These are phyloP conservation scores for Lingula anatina DNA, from an alignment of 2,888 invertebrate genomes.

Conservation along the genomic window DNA sequence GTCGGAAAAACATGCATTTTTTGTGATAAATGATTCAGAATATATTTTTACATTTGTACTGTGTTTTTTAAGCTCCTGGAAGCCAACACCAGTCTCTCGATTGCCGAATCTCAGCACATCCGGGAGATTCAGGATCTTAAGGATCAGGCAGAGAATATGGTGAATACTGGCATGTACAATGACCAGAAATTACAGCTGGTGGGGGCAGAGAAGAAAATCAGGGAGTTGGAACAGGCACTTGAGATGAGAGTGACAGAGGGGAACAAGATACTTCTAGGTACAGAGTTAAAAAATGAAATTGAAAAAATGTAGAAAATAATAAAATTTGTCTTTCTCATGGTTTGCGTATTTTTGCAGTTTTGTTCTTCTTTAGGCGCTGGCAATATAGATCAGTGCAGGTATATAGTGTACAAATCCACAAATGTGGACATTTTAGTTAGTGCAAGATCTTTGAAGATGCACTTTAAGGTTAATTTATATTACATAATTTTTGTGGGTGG, in stretches of 20 bases:
- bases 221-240: conserved; percentile 25
- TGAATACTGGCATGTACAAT: conserved; percentile 30
- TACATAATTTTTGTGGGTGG: too few species aligned
- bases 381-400: too few species aligned
- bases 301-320: conserved; percentile 7
- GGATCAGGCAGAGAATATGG: conserved; percentile 21
- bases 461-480: too few species aligned
- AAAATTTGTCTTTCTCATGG: conserved; percentile 8
- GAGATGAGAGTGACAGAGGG: conserved; percentile 20
- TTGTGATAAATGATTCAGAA: too few species aligned
- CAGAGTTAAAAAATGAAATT: background rate
- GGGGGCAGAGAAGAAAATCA: conserved; percentile 26
- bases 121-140: conserved; percentile 24
- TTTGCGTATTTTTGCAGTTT: conserved; percentile 7
- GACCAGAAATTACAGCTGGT: conserved; percentile 28
- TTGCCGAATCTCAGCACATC: conserved; percentile 27
- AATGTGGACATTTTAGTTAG: too few species aligned
- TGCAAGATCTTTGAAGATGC: too few species aligned
- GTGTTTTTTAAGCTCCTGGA: conserved; percentile 25
- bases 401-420: too few species aligned
- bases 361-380: background rate
- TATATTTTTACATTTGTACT: too few species aligned
- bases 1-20: too few species aligned
- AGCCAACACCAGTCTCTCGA: conserved; percentile 24
- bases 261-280: conserved; percentile 21